Conservation (phyloP, 2,888 invertebrate species). For the Dyspetes luteomarginatus region DNA sequence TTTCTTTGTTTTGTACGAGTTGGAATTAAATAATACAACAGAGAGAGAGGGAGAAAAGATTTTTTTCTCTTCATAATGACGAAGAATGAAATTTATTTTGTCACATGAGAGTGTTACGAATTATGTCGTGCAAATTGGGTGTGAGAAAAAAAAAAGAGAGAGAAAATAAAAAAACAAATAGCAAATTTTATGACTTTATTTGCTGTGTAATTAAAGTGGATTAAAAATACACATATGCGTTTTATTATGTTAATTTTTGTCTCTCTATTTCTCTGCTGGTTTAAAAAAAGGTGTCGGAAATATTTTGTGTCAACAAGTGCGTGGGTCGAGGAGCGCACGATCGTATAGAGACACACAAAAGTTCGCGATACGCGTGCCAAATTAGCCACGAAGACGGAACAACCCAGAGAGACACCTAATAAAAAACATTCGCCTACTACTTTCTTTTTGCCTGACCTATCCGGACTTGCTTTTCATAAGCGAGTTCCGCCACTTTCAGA, state of each 20-base stretch:
- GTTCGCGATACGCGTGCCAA: slow-evolving; percentile 60
- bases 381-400: slow-evolving; percentile 59
- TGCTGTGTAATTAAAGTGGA: neutral
- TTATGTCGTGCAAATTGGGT: neutral
- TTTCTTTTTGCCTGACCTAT: slow-evolving; percentile 61
- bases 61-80: neutral
- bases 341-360: slow-evolving; percentile 55
- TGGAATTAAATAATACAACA: neutral
- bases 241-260: slow-evolving; percentile 6
- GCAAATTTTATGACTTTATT: neutral
- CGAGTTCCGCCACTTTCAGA: neutral
- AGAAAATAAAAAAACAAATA: neutral
- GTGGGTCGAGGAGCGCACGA: slow-evolving; percentile 19
- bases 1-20: neutral
- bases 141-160: neutral
- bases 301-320: slow-evolving; percentile 25
- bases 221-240: neutral
- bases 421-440: slow-evolving; percentile 49
- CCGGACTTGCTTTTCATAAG: slow-evolving; percentile 58
- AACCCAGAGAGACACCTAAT: slow-evolving; percentile 48
- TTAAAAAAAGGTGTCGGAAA: neutral
- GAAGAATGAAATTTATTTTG: neutral
- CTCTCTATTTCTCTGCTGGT: neutral
- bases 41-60: neutral
- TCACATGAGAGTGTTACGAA: neutral